Percentiles rank a stretch among this genome's conserved stretches.
Conservation (phyloP, 2,113 vertebrate species). For the Hymenochirus boettgeri region DNA sequence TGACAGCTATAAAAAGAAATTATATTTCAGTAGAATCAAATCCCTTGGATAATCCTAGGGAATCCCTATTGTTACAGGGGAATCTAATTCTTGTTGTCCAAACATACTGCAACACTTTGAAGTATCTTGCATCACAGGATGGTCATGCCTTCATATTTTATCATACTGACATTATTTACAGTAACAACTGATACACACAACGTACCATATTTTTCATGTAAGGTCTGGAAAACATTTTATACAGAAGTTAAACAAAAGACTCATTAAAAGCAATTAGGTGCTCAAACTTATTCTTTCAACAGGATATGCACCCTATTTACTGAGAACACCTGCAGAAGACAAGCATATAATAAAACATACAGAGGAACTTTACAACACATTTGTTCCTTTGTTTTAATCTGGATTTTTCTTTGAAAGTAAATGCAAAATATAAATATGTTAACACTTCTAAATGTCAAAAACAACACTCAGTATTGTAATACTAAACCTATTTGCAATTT, state of each 20-base stretch:
- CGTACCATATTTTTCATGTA: neutral
- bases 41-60: constrained; percentile 34
- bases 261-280: neutral
- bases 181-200: neutral
- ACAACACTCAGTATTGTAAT: no score
- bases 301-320: neutral
- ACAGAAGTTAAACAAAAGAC: no score
- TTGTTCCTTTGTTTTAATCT: no score
- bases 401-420: no score
- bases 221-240: neutral
- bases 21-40: constrained; percentile 33
- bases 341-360: no score
- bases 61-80: constrained; percentile 34
- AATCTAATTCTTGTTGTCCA: constrained; percentile 4
- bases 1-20: constrained; percentile 33
- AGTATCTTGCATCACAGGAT: neutral
- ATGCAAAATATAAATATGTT: no score
- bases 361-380: no score
- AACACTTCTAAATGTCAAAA: no score
- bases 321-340: no score
- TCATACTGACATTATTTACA: neutral
- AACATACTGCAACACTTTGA: constrained; percentile 6
- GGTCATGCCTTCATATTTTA: neutral
- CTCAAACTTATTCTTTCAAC: neutral
- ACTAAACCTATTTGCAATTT: no score